Evolutionary conservation across 1,140 invertebrate species (phyloP).

Genomic region (Drosophila simulans): DNA sequence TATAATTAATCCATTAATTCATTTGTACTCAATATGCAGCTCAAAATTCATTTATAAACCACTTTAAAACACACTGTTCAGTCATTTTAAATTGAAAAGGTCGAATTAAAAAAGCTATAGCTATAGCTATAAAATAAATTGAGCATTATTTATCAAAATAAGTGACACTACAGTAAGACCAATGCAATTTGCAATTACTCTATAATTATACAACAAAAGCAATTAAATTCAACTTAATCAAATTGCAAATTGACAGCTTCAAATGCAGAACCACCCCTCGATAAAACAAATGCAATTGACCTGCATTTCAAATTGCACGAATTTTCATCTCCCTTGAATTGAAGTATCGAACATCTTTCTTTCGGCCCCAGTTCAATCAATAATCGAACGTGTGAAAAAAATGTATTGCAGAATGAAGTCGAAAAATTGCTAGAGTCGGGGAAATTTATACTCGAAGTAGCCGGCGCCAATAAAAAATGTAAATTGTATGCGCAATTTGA

Average conservation of each 20-base stretch:
- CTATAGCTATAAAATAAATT: conserved; percentile 32
- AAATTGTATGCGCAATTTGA: conserved; percentile 75
- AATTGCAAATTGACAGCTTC: conserved; percentile 72
- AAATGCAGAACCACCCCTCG: conserved; percentile 56
- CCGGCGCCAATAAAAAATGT: conserved; percentile 68
- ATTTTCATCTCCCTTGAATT: conserved; percentile 1
- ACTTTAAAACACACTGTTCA: conserved; percentile 37
- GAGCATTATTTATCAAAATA: conserved; percentile 67
- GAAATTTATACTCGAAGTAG: conserved; percentile 25
- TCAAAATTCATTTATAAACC: conserved; percentile 30
- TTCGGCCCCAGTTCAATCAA: conserved; percentile 38
- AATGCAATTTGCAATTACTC: conserved; percentile 72
- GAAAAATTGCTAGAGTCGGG: background rate
- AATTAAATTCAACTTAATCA: conserved; percentile 80
- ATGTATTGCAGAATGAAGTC: background rate
- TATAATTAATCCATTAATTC: conserved; percentile 51
- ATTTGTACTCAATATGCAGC: conserved; percentile 17
- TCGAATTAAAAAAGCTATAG: conserved; percentile 14
- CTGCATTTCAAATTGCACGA: conserved; percentile 55
- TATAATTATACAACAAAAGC: conserved; percentile 67
- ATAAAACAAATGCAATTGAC: conserved; percentile 60
- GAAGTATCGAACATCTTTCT: conserved; percentile 45
- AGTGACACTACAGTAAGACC: conserved; percentile 48
- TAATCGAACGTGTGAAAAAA: conserved; percentile 44
- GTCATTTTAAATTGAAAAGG: conserved; percentile 22